phyloP scores from a whole-genome alignment of 2,797 vertebrate genomes.

The Trichosurus vulpecula region DNA sequence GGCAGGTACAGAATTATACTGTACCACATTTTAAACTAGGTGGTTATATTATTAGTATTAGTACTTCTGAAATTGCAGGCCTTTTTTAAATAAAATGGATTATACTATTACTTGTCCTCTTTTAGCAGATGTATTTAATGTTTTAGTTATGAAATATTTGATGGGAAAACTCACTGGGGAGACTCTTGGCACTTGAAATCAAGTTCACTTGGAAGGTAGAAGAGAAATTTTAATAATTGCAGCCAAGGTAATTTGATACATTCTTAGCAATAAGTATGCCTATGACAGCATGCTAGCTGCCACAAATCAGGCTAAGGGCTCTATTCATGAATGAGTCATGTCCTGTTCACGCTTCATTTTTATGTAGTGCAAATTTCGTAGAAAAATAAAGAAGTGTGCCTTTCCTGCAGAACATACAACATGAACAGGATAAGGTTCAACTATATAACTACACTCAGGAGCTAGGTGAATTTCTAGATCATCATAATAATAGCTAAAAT shows the following conservation, averaged over 20 bases:
- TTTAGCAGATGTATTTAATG: slow-evolving; percentile 79
- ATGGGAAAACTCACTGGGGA: slow-evolving; percentile 78
- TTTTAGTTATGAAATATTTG: slow-evolving; percentile 82
- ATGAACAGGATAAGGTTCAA: background rate
- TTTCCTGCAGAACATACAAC: slow-evolving; percentile 51
- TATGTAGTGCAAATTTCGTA: slow-evolving; percentile 68
- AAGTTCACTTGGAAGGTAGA: slow-evolving; percentile 77
- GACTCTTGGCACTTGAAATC: slow-evolving; percentile 78
- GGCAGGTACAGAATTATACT: slow-evolving; percentile 67
- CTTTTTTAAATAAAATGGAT: slow-evolving; percentile 80
- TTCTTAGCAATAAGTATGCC: slow-evolving; percentile 77
- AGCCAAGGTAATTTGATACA: slow-evolving; percentile 78
- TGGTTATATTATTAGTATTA: slow-evolving; percentile 78
- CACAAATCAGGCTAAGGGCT: slow-evolving; percentile 75
- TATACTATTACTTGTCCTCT: slow-evolving; percentile 75
- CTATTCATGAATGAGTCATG: slow-evolving; percentile 77
- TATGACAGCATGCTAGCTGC: slow-evolving; percentile 69
- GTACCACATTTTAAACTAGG: slow-evolving; percentile 68
- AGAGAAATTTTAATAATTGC: slow-evolving; percentile 80
- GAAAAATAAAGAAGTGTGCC: slow-evolving; percentile 66
- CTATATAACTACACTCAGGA: background rate
- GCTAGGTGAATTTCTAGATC: background rate
- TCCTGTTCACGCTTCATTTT: slow-evolving; percentile 72
- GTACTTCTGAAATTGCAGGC: slow-evolving; percentile 74
- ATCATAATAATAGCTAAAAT: background rate